Evolutionary conservation across 1,140 invertebrate species (phyloP), one percentile per base, ranked within the genome.

Genomic region (Pogonomyrmex californicus): DNA sequence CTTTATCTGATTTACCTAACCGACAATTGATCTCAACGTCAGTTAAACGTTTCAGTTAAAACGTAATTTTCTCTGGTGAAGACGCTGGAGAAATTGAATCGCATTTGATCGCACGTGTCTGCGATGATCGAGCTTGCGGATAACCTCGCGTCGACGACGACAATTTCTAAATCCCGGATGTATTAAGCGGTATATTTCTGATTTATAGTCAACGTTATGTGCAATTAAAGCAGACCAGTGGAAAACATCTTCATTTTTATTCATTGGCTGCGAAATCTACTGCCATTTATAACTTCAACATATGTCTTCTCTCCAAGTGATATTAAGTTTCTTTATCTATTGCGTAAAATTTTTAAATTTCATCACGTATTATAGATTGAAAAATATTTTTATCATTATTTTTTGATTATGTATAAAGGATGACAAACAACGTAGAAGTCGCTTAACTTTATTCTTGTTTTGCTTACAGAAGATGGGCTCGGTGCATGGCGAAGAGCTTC

Each of bases 401-500:
- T 66, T 49, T 65, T 14, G 2, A 33, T 56, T 10, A 44, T 47
- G 23, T 41, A 30, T 33, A 41, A 66, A n/a, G n/a, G 30, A 56
- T 10, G 41, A 73, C 9, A 47, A 47, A 77, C 9, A 30, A 58
- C 12, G 3, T 5, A 5, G 5, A n/a, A 60, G 68, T 41, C 12
- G 5, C 30, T n/a, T 65, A 58, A 54, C 30, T 17, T 54, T 30
- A 17, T 17, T 38, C 5, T 65, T 62, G 36, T 38, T 76, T 91
- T 88, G 91, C 89, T 96, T 96, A n/a, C 96, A 97, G 97, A 96
- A 97, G 94, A 97, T 97, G 96, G 98, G 98, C 0, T 97, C 98
- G 0, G 97, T 98, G 0, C 98, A 98, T 88, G 98, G 98, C 0
- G 98, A 99, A 94, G 98, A 99, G 92, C 95, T 99, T 66, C 97